Conservation (phyloP, 2,113 vertebrate genomes). For the Cyrtonyx montezumae region DNA sequence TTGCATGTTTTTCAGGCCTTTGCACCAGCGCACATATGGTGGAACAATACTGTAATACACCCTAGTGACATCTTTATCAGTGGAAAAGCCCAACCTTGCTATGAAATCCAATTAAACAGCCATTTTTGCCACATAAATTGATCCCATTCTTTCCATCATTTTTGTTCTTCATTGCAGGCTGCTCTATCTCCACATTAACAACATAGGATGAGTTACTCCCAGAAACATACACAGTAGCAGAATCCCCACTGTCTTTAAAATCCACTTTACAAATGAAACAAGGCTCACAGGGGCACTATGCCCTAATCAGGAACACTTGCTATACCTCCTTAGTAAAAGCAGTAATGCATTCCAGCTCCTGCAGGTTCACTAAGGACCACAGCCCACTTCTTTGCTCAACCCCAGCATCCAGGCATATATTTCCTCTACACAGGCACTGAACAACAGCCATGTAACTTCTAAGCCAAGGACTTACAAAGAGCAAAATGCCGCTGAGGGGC, state of each 20-base stretch:
- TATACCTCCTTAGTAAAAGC: background rate
- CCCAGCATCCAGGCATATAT: background rate
- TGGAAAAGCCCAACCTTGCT: constrained; percentile 46
- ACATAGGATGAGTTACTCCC: background rate
- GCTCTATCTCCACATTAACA: constrained; percentile 11
- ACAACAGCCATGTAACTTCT: background rate
- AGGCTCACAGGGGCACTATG: constrained; percentile 4
- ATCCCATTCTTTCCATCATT: constrained; percentile 46
- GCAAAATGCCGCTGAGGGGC: background rate
- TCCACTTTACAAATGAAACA: constrained; percentile 42
- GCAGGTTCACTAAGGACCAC: background rate
- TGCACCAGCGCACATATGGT: constrained; percentile 29
- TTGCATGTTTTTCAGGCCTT: background rate
- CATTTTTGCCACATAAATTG: constrained; percentile 53
- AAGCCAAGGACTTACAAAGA: background rate
- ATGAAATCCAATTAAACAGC: constrained; percentile 61
- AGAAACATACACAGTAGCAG: background rate
- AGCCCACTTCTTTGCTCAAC: background rate
- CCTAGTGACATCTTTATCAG: constrained; percentile 56
- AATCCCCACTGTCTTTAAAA: constrained; percentile 30
- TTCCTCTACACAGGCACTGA: background rate
- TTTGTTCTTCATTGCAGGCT: constrained; percentile 19
- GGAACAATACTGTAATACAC: constrained; percentile 31
- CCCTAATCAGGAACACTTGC: constrained; percentile 3
- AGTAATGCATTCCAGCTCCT: background rate